Evolutionary conservation across 2,888 invertebrate genomes (phyloP).

Genomic region (Auanema freiburgensis): DNA sequence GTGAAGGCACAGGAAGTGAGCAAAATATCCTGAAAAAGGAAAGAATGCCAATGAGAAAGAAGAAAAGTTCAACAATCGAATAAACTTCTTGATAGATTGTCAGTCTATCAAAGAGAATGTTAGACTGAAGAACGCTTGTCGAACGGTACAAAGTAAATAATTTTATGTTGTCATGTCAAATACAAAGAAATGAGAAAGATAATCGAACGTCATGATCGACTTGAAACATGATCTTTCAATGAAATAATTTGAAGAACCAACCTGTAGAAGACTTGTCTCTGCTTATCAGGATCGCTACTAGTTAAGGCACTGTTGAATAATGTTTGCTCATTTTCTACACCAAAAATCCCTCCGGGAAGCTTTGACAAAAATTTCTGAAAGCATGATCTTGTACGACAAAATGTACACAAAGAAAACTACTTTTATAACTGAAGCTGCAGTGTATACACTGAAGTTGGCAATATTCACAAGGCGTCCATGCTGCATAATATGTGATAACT

Average conservation of each 20-base stretch:
- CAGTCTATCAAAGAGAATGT: background rate
- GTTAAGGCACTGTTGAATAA: constrained; percentile 85
- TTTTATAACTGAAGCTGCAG: constrained; percentile 94
- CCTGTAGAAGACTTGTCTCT: constrained; percentile 89
- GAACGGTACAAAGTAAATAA: background rate
- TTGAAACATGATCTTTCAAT: background rate
- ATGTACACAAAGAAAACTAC: constrained; percentile 52
- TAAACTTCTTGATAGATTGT: constrained; percentile 9
- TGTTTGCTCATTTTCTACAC: constrained; percentile 84
- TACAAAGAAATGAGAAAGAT: constrained; percentile 19
- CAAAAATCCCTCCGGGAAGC: constrained; percentile 94
- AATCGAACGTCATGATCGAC: constrained; percentile 1
- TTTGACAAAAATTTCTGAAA: constrained; percentile 85
- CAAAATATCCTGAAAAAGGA: constrained; percentile 77
- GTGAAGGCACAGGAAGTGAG: constrained; percentile 82
- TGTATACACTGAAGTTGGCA: constrained; percentile 88
- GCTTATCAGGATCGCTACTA: constrained; percentile 74
- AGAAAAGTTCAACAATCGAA: constrained; percentile 4
- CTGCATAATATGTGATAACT: constrained; percentile 64
- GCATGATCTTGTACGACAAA: background rate
- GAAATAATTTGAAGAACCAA: constrained; percentile 64
- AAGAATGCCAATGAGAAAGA: background rate
- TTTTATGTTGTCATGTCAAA: constrained; percentile 1
- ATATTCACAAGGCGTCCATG: constrained; percentile 65
- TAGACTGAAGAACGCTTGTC: background rate